A percentile compares a stretch with the other conserved stretches of the same genome.
phyloP scores from a whole-genome alignment of 2,888 invertebrate species.

The Hartigia nigra region DNA sequence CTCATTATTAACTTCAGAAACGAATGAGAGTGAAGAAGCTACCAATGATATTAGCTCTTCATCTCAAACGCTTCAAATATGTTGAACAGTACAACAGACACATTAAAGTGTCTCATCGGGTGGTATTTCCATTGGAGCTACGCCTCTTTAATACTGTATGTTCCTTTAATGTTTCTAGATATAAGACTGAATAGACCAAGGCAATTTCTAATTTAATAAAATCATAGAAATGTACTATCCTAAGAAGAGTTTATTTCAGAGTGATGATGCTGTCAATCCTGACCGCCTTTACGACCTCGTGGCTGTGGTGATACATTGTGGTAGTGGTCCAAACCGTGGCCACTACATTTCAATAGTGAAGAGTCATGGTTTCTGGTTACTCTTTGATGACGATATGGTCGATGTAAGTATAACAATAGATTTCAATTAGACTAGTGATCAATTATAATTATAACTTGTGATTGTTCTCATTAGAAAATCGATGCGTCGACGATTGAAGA shows the following conservation, averaged over 20 bases:
- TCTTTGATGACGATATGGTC: slow-evolving; percentile 99
- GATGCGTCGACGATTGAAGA: slow-evolving; percentile 99
- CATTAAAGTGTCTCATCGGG: slow-evolving; percentile 98
- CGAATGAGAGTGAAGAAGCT: slow-evolving; percentile 98
- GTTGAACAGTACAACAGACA: slow-evolving; percentile 99
- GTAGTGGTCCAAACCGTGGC: slow-evolving; percentile 98
- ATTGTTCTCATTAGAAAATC: slow-evolving; percentile 84
- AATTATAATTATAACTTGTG: slow-evolving; percentile 22
- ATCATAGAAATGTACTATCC: neutral
- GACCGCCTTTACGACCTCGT: slow-evolving; percentile 98
- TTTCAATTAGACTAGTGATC: neutral
- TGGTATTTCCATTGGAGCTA: slow-evolving; percentile 97
- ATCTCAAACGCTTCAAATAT: slow-evolving; percentile 97
- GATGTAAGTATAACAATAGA: slow-evolving; percentile 79
- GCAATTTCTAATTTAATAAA: neutral
- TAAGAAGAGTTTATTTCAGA: slow-evolving; percentile 70
- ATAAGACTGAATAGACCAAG: neutral
- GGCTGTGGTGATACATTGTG: slow-evolving; percentile 99
- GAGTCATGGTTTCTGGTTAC: slow-evolving; percentile 98
- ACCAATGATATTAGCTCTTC: slow-evolving; percentile 96
- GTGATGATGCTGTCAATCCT: slow-evolving; percentile 98
- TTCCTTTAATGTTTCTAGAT: slow-evolving; percentile 32
- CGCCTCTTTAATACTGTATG: slow-evolving; percentile 96
- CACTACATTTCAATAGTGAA: slow-evolving; percentile 99
- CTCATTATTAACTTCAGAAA: slow-evolving; percentile 68